A percentile compares a stretch with the other conserved stretches of the same genome.
Conservation (phyloP, 2,797 vertebrate species). For the Liasis olivaceus region DNA sequence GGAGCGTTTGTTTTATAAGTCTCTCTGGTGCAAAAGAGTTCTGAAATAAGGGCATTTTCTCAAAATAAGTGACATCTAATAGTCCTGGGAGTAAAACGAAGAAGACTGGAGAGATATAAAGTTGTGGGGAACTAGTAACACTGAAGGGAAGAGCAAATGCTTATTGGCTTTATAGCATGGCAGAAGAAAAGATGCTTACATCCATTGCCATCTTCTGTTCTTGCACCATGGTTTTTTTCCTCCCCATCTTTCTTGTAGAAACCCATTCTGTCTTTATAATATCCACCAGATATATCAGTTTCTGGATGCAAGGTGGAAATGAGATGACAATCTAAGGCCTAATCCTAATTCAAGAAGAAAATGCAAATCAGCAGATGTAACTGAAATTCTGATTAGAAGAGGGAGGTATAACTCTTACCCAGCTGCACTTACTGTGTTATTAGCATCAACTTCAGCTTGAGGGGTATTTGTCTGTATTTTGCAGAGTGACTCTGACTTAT, state of each 20-base stretch:
- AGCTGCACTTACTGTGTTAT: not conserved
- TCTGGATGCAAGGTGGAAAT: not conserved
- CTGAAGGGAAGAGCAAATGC: not conserved
- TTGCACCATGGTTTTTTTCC: not conserved
- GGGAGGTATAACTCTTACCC: not conserved
- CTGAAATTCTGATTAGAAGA: not conserved
- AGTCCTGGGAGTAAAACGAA: slow-evolving; percentile 27
- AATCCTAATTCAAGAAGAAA: not conserved
- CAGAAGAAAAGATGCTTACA: not conserved
- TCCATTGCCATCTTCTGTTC: not conserved
- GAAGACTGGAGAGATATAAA: slow-evolving; percentile 23
- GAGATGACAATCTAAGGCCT: not conserved
- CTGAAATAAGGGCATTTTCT: slow-evolving; percentile 37
- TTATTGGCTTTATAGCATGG: not conserved
- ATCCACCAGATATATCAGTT: not conserved
- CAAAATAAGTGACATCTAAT: slow-evolving; percentile 40
- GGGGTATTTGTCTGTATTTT: not conserved
- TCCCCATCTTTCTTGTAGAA: not conserved
- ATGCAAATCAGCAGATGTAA: not conserved
- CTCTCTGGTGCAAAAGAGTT: slow-evolving; percentile 2
- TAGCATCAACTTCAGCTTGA: not conserved
- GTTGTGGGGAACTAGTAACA: slow-evolving; percentile 7
- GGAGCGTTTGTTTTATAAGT: slow-evolving; percentile 11
- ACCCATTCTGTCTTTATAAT: not conserved
- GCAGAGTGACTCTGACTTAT: not conserved